Evolutionary conservation across 2,888 invertebrate genomes (phyloP), one percentile per base, ranked within the genome.

Genomic region (Coremacera marginata): DNA sequence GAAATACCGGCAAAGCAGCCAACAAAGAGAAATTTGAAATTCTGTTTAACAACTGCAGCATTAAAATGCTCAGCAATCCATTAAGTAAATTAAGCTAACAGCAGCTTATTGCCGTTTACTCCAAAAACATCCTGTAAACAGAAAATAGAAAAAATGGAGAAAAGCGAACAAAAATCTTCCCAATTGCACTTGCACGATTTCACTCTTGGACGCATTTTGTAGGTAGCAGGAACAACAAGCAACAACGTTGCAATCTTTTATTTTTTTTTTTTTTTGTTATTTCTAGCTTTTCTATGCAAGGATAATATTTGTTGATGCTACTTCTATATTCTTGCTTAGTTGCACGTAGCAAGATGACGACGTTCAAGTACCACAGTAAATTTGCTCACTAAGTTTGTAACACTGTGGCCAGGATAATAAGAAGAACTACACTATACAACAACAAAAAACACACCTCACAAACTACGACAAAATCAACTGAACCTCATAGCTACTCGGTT

Each of bases 61-160:
- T 8, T 37, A 7, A 37, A 37, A 37, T 5, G 37, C 37, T 37
- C 8, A 37, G 37, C 5, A 5, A 63, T 27, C 31, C 62, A 5
- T 31, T 60, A 11, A n/a, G 16, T 3, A 72, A 31, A 22, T 55
- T 7, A 11, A 63, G 49, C 3, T 31, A 9, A 76, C 62, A 22
- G 60, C 22, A 37, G 60, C 63, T 78, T 73, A 60, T 72, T 76
- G 52, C 5, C 70, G 37, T 22, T n/a, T 62, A 63, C 70, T 78
- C 51, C 22, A 55, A 8, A 25, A 27, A 22, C 14, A 19, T 22
- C 57, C 2, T 60, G 7, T 19, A 60, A 27, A 8, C 27, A 25
- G 25, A 14, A 60, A 25, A 25, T 27, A 7, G 57, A 3, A 22
- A 14, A 22, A 60, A 60, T 0, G 7, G 2, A 57, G 7, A 9